Percentiles rank a stretch among this genome's conserved stretches.
Evolutionary conservation across 1,140 invertebrate genomes (phyloP).

Genomic region (Aphaenogaster floridana): DNA sequence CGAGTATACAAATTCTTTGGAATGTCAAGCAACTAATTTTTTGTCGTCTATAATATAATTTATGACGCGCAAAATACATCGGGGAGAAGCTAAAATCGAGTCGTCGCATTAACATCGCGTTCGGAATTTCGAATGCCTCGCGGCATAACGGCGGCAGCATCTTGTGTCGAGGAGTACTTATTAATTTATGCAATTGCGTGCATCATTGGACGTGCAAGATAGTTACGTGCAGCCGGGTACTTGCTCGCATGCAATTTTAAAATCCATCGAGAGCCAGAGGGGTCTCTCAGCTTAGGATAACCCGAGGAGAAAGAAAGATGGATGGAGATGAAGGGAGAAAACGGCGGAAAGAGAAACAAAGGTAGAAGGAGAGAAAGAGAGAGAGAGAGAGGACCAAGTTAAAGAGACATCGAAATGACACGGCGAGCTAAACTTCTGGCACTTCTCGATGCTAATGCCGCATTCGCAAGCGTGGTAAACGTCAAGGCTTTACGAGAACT

Average conservation of each 20-base stretch:
- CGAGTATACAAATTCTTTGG: neutral
- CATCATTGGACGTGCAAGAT: constrained; percentile 70
- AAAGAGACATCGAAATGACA: constrained; percentile 85
- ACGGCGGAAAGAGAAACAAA: constrained; percentile 27
- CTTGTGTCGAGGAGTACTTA: constrained; percentile 42
- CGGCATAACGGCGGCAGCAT: constrained; percentile 43
- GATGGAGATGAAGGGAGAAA: constrained; percentile 45
- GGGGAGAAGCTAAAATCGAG: constrained; percentile 24
- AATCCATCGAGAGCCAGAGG: constrained; percentile 58
- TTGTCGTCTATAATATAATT: constrained; percentile 3
- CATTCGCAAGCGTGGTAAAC: constrained; percentile 72
- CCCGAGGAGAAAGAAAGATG: constrained; percentile 54
- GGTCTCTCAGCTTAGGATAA: constrained; percentile 45
- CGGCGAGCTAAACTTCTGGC: constrained; percentile 82
- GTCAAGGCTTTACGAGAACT: constrained; percentile 78
- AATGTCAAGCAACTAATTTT: constrained; percentile 8
- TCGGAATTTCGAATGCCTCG: constrained; percentile 38
- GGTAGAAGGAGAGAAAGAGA: constrained; percentile 10
- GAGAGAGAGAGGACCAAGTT: constrained; percentile 61
- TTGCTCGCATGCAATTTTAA: constrained; percentile 72
- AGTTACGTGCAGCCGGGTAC: constrained; percentile 60
- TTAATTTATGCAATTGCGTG: constrained; percentile 72
- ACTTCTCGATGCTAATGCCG: constrained; percentile 83
- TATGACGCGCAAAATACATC: constrained; percentile 7
- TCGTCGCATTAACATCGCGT: constrained; percentile 34